These are phyloP conservation scores for Novumbra hubbsi DNA, from an alignment of 2,797 vertebrate species.

Conservation along the genomic window DNA sequence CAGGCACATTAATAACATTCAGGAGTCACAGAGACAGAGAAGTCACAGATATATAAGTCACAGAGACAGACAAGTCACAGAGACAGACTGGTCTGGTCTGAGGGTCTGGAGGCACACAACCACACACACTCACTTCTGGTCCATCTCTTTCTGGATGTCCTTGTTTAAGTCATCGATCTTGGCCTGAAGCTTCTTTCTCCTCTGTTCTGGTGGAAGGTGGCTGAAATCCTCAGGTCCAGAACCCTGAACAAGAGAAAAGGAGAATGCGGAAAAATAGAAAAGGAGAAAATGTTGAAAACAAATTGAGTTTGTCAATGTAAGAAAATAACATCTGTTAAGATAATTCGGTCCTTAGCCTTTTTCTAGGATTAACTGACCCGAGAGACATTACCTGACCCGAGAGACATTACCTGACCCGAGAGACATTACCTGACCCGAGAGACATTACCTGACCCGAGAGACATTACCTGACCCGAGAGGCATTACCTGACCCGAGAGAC, in stretches of 20 bases:
- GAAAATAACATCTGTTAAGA: not conserved
- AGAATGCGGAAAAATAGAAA: slow-evolving; percentile 6
- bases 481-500: slow-evolving; percentile 48
- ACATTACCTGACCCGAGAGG: slow-evolving; percentile 27
- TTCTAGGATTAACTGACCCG: slow-evolving; percentile 29
- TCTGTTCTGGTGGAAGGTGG: slow-evolving; percentile 95
- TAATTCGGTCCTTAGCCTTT: not conserved
- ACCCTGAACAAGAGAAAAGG: slow-evolving; percentile 71
- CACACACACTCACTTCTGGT: slow-evolving; percentile 45
- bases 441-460: slow-evolving; percentile 42
- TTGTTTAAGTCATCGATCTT: slow-evolving; percentile 92
- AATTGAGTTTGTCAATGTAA: not conserved
- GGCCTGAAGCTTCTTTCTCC: slow-evolving; percentile 95
- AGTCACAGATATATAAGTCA: too few relatives aligned
- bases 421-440: slow-evolving; percentile 35
- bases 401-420: slow-evolving; percentile 31
- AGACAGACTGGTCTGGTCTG: too few relatives aligned
- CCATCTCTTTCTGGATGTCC: slow-evolving; percentile 95
- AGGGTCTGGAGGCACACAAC: too few relatives aligned
- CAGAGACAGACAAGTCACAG: too few relatives aligned
- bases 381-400: slow-evolving; percentile 42
- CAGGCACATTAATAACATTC: not conserved
- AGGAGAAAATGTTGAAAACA: not conserved
- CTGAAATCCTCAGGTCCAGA: slow-evolving; percentile 95
- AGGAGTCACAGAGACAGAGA: too few relatives aligned